A percentile compares a stretch with the other conserved stretches of the same genome.
Evolutionary conservation across 1,140 invertebrate genomes (phyloP).

Genomic region (Venustaconcha ellipsiformis): DNA sequence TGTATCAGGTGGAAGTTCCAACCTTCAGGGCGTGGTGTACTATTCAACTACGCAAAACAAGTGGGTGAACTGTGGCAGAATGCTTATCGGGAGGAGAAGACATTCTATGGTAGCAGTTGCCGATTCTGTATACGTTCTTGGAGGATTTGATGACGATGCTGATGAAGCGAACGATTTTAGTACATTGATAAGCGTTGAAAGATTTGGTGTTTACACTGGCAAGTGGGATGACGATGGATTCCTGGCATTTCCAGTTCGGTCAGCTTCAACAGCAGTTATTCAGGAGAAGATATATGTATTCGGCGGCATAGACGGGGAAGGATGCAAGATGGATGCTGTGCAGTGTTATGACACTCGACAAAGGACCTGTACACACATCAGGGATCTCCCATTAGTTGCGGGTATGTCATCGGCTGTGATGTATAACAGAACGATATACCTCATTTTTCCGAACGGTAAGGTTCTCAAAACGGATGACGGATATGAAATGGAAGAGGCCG

Average conservation of each 20-base stretch:
- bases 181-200: slow-evolving; percentile 24
- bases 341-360: slow-evolving; percentile 41
- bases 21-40: slow-evolving; percentile 33
- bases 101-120: slow-evolving; percentile 45
- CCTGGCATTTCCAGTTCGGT: slow-evolving; percentile 41
- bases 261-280: slow-evolving; percentile 39
- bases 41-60: slow-evolving; percentile 37
- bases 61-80: slow-evolving; percentile 38
- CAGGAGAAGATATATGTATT: slow-evolving; percentile 45
- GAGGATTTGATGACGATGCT: slow-evolving; percentile 44
- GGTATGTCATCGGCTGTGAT: slow-evolving; percentile 38
- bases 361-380: slow-evolving; percentile 33
- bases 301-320: slow-evolving; percentile 40
- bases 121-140: slow-evolving; percentile 41
- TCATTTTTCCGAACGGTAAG: slow-evolving; percentile 39
- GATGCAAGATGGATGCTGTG: slow-evolving; percentile 32
- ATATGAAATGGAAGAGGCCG: slow-evolving; percentile 28
- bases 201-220: slow-evolving; percentile 32
- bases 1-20: slow-evolving; percentile 42
- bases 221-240: slow-evolving; percentile 39
- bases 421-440: slow-evolving; percentile 34
- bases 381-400: slow-evolving; percentile 30
- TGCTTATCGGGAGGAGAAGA: slow-evolving; percentile 40
- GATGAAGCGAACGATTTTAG: slow-evolving; percentile 35
- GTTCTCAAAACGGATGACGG: slow-evolving; percentile 40